Percentiles rank a stretch among this genome's conserved stretches.
These are phyloP conservation scores for Zaprionus tsacasi DNA, from an alignment of 1,140 invertebrate species.

Conservation along the genomic window DNA sequence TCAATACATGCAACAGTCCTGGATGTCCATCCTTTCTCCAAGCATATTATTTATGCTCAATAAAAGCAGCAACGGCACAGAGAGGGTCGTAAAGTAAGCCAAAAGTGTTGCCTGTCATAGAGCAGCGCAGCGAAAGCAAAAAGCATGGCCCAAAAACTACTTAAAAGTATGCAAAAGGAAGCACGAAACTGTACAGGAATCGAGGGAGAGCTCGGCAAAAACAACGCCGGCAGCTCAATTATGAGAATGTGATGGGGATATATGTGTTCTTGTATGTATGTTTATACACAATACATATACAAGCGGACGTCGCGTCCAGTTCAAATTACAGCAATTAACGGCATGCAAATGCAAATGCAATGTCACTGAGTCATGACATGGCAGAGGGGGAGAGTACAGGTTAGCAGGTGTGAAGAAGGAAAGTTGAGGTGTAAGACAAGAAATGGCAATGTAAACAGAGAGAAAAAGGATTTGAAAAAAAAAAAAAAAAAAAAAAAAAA, in stretches of 20 bases:
- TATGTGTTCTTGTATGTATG: constrained; percentile 10
- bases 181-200: constrained; percentile 67
- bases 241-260: constrained; percentile 26
- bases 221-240: constrained; percentile 41
- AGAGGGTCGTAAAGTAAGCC: constrained; percentile 68
- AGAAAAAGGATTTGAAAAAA: too few relatives aligned
- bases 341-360: constrained; percentile 77
- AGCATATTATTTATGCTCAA: constrained; percentile 41
- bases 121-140: constrained; percentile 64
- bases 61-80: constrained; percentile 32
- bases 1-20: not conserved
- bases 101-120: constrained; percentile 53
- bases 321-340: constrained; percentile 75
- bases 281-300: not conserved
- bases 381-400: not conserved
- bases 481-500: too few relatives aligned
- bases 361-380: constrained; percentile 75
- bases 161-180: constrained; percentile 50
- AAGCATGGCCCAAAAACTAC: constrained; percentile 71
- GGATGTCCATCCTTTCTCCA: not conserved
- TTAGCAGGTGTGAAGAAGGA: not conserved
- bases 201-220: constrained; percentile 11
- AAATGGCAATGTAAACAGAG: constrained; percentile 73
- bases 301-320: constrained; percentile 53
- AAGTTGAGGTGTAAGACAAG: constrained; percentile 56